A percentile compares a stretch with the other conserved stretches of the same genome.
phyloP scores from a whole-genome alignment of 2,797 vertebrate genomes.

The Erithacus rubecula region DNA sequence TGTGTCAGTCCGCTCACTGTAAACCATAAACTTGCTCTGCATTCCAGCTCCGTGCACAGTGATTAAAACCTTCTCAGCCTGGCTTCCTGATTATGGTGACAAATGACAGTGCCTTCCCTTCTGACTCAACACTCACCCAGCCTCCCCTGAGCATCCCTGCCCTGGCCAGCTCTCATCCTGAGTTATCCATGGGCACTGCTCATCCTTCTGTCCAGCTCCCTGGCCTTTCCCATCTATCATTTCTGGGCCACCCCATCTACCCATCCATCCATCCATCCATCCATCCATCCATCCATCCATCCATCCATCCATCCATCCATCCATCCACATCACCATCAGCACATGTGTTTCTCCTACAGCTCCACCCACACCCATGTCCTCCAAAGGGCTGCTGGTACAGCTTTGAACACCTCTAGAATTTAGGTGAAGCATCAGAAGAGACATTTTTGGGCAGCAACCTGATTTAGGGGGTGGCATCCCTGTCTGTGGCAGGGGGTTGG shows the following conservation, averaged over 20 bases:
- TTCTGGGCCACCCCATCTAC: neutral
- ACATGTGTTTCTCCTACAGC: fast-evolving
- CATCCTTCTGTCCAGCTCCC: neutral
- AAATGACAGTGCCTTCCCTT: constrained; percentile 53
- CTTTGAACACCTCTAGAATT: neutral
- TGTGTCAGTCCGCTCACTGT: constrained; percentile 78
- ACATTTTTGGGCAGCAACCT: neutral
- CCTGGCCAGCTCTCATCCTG: neutral
- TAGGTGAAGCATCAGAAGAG: neutral
- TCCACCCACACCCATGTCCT: neutral
- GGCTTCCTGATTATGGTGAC: constrained; percentile 71
- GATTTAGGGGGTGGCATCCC: neutral
- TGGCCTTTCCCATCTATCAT: neutral
- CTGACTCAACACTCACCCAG: neutral
- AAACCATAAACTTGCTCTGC: constrained; percentile 77
- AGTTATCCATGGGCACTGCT: neutral
- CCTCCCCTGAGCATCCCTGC: neutral
- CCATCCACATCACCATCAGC: neutral
- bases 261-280: neutral
- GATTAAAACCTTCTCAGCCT: constrained; percentile 75
- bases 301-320: neutral
- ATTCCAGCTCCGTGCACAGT: constrained; percentile 64
- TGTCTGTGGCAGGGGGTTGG: neutral
- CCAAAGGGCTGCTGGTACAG: neutral
- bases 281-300: neutral